Conservation (phyloP, 2,113 vertebrate genomes). For the Oxyura jamaicensis region DNA sequence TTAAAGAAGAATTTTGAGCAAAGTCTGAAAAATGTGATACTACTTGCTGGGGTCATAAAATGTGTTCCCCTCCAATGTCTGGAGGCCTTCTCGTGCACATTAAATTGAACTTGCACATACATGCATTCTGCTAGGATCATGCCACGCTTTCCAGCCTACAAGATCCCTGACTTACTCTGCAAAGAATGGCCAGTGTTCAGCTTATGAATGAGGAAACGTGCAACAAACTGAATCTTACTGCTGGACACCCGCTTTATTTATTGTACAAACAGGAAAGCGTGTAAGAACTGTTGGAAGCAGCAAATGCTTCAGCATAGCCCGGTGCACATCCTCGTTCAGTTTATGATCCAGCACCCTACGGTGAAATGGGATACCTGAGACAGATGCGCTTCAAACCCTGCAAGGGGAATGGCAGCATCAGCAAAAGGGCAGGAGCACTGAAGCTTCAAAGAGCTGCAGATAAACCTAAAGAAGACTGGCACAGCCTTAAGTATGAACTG, state of each 20-base stretch:
- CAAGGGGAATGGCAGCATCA: not conserved
- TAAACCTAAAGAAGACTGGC: not conserved
- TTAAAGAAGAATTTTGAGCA: not conserved
- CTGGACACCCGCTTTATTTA: not conserved
- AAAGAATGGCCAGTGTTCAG: not conserved
- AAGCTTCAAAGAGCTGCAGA: not conserved
- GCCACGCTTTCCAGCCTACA: not conserved
- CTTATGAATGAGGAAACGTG: not conserved
- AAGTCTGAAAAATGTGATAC: not conserved
- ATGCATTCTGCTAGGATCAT: not conserved
- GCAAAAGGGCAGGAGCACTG: not conserved
- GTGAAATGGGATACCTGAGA: not conserved
- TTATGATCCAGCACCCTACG: not conserved
- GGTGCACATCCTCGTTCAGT: not conserved
- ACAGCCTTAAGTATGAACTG: not conserved
- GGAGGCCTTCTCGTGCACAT: not conserved
- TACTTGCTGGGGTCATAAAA: not conserved
- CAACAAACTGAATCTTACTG: not conserved
- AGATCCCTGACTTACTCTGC: not conserved
- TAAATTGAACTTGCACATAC: not conserved
- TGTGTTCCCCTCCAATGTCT: not conserved
- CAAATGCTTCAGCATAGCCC: not conserved
- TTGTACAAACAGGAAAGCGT: not conserved
- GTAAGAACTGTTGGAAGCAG: not conserved
- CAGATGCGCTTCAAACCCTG: not conserved